These are phyloP conservation scores for Pantherophis guttatus DNA, from an alignment of 2,113 vertebrate genomes.

Conservation along the genomic window DNA sequence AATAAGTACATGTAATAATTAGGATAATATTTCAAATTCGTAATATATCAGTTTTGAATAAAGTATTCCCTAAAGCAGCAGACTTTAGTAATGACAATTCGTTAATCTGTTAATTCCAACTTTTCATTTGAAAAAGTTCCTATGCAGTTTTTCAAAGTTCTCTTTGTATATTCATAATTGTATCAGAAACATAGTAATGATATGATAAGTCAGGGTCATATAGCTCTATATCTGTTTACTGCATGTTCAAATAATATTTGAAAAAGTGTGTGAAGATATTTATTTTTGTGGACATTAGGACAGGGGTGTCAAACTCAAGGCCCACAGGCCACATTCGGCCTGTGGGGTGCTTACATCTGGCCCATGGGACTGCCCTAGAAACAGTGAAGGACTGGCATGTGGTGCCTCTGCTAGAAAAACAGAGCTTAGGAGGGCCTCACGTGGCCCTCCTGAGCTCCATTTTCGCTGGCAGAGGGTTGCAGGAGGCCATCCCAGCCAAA, in stretches of 20 bases:
- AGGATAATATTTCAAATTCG: not conserved
- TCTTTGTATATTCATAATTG: not conserved
- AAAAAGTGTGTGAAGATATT: not conserved
- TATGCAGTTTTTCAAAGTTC: not conserved
- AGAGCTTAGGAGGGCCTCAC: too few relatives aligned
- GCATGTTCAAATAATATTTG: not conserved
- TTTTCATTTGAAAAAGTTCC: not conserved
- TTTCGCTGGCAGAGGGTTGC: too few relatives aligned
- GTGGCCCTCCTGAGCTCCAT: too few relatives aligned
- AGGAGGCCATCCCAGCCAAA: too few relatives aligned
- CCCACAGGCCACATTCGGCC: too few relatives aligned
- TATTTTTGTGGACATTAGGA: not conserved
- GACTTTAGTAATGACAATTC: not conserved
- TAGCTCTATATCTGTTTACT: not conserved
- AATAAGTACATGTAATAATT: not conserved
- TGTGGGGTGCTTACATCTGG: too few relatives aligned
- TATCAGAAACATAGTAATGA: not conserved
- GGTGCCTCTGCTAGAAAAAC: too few relatives aligned
- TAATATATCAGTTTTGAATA: not conserved
- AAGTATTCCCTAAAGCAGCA: not conserved
- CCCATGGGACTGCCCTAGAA: too few relatives aligned
- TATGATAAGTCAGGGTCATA: not conserved
- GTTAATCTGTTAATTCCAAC: not conserved
- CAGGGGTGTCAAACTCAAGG: too few relatives aligned
- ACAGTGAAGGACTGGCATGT: too few relatives aligned